A percentile compares a stretch with the other conserved stretches of the same genome.
Evolutionary conservation across 2,888 invertebrate species (phyloP).

Genomic region (Drosophila yooni): DNA sequence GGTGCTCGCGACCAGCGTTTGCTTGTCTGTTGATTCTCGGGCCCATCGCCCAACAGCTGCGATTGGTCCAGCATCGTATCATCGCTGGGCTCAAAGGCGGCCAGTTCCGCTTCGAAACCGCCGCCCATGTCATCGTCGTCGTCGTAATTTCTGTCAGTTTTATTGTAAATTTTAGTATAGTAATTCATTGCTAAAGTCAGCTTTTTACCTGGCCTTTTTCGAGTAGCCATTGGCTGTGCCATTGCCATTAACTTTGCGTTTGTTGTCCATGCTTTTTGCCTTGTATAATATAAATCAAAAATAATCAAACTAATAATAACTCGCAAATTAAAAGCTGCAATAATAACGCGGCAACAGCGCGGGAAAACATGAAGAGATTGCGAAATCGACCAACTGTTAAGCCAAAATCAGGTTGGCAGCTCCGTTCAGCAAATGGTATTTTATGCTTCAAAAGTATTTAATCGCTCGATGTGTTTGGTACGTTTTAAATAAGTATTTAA

Average conservation of each 20-base stretch:
- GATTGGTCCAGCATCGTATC: slow-evolving; percentile 85
- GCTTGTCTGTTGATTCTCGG: slow-evolving; percentile 89
- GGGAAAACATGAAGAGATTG: slow-evolving; percentile 35
- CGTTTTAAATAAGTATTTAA: not conserved
- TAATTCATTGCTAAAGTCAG: not conserved
- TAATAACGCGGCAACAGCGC: slow-evolving; percentile 38
- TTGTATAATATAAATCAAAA: slow-evolving; percentile 10
- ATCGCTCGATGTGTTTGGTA: not conserved
- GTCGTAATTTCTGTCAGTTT: slow-evolving; percentile 76
- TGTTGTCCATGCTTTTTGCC: slow-evolving; percentile 53
- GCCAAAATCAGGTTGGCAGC: slow-evolving; percentile 32
- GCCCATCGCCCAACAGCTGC: slow-evolving; percentile 87
- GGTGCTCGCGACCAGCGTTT: slow-evolving; percentile 92
- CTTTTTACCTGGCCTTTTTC: slow-evolving; percentile 76
- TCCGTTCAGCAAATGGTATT: not conserved
- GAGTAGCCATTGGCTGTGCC: slow-evolving; percentile 51
- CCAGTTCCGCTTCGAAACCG: slow-evolving; percentile 89
- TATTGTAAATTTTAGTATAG: not conserved
- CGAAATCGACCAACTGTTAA: slow-evolving; percentile 36
- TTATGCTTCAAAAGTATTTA: not conserved
- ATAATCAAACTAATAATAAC: slow-evolving; percentile 10
- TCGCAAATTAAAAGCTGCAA: slow-evolving; percentile 33
- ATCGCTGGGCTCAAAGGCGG: slow-evolving; percentile 79
- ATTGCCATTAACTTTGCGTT: slow-evolving; percentile 65
- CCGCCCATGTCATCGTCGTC: slow-evolving; percentile 88